Evolutionary conservation across 1,140 invertebrate species (phyloP).

Genomic region (Yoshiicerus persimilis): DNA sequence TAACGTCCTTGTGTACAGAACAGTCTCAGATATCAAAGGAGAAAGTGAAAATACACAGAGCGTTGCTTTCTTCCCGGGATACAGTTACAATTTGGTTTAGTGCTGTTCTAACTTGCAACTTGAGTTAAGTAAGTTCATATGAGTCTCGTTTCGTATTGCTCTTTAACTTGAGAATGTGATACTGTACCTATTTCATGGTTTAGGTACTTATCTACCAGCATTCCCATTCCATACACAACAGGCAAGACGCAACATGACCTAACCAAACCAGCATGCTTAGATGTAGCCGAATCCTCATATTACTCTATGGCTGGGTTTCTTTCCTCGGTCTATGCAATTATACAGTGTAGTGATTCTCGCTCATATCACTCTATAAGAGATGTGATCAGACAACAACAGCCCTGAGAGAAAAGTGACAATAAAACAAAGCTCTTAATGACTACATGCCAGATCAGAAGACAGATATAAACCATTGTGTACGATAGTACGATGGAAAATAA

Average conservation of each 20-base stretch:
- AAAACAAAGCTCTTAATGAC: slow-evolving; percentile 19
- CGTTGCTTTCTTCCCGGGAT: neutral
- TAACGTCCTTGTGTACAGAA: neutral
- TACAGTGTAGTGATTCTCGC: neutral
- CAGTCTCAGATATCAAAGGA: neutral
- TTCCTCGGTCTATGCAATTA: too few species aligned
- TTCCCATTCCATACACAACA: too few species aligned
- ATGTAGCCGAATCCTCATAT: too few species aligned
- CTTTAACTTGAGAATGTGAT: neutral
- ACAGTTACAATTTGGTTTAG: neutral
- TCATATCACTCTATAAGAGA: neutral
- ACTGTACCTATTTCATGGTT: too few species aligned
- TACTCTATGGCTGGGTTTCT: too few species aligned
- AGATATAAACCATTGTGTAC: neutral
- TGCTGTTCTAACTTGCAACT: neutral
- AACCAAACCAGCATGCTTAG: neutral
- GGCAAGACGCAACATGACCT: neutral
- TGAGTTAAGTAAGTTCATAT: neutral
- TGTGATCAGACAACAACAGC: neutral
- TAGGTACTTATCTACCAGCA: neutral
- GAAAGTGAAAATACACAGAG: too few species aligned
- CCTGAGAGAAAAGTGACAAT: neutral
- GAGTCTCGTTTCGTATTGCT: neutral
- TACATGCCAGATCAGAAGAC: neutral
- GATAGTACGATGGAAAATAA: neutral